A percentile compares a stretch with the other conserved stretches of the same genome.
Evolutionary conservation across 2,888 invertebrate species (phyloP).

Genomic region (Euphydryas editha): DNA sequence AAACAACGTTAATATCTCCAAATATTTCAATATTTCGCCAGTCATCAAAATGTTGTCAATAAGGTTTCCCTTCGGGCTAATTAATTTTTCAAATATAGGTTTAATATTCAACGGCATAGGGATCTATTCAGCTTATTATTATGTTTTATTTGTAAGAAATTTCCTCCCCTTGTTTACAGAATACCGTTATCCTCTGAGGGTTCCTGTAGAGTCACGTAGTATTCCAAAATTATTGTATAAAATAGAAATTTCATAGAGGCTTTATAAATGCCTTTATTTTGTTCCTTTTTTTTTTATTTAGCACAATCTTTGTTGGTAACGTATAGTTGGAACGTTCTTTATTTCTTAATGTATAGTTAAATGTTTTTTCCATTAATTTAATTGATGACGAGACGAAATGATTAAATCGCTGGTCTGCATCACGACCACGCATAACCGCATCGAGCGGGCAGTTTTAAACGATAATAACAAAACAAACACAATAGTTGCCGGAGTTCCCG

Average conservation of each 20-base stretch:
- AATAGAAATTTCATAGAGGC: conserved; percentile 25
- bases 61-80: conserved; percentile 48
- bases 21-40: conserved; percentile 51
- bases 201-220: conserved; percentile 49
- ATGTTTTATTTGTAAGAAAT: conserved; percentile 47
- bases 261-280: not conserved
- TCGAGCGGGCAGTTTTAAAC: conserved; percentile 50
- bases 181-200: conserved; percentile 53
- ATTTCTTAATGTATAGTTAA: not conserved
- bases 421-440: conserved; percentile 19
- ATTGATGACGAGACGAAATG: conserved; percentile 19
- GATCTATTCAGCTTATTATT: conserved; percentile 43
- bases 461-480: conserved; percentile 79
- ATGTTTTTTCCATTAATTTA: conserved; percentile 6
- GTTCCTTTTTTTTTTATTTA: not conserved
- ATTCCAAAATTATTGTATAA: conserved; percentile 44
- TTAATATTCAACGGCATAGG: conserved; percentile 37
- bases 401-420: conserved; percentile 10
- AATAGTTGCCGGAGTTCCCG: conserved; percentile 58
- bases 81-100: conserved; percentile 41
- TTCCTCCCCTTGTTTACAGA: conserved; percentile 63
- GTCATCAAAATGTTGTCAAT: conserved; percentile 71
- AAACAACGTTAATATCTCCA: conserved; percentile 10
- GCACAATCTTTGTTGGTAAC: not conserved
- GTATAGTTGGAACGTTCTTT: not conserved